Percentiles rank a stretch among this genome's conserved stretches.
Evolutionary conservation across 2,113 vertebrate genomes (phyloP).

Genomic region (Silurus glanis): DNA sequence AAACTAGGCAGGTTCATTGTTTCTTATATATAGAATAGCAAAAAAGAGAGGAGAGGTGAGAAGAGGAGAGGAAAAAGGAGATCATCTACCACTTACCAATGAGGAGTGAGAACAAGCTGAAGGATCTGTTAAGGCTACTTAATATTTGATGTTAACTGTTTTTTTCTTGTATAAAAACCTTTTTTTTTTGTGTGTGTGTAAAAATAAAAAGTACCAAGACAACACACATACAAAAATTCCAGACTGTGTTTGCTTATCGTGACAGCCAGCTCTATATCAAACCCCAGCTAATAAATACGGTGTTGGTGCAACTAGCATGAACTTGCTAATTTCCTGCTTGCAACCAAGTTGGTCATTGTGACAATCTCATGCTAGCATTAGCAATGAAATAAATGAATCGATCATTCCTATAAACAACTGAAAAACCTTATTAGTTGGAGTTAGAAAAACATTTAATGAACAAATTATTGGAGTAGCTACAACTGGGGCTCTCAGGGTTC

Average conservation of each 20-base stretch:
- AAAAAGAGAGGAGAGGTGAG: background rate
- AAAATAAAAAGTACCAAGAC: no score
- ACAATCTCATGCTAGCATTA: background rate
- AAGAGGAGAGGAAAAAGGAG: background rate
- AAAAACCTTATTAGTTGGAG: background rate
- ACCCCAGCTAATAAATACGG: background rate
- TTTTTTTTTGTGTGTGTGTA: no score
- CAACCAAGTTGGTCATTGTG: background rate
- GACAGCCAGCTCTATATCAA: background rate
- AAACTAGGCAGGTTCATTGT: background rate
- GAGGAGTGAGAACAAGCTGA: background rate
- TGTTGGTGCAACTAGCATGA: background rate
- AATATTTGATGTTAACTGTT: background rate
- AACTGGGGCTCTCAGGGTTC: no score
- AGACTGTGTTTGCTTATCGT: background rate
- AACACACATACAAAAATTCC: background rate
- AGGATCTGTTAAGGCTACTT: background rate
- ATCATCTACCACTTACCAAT: background rate
- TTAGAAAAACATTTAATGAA: background rate
- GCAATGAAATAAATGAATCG: background rate
- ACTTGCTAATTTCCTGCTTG: background rate
- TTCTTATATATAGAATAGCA: background rate
- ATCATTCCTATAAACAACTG: background rate
- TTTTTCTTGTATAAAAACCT: background rate
- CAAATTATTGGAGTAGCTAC: background rate